Percentiles rank a stretch among this genome's conserved stretches.
phyloP scores from a whole-genome alignment of 2,888 invertebrate genomes.

The Apodemia zela region DNA sequence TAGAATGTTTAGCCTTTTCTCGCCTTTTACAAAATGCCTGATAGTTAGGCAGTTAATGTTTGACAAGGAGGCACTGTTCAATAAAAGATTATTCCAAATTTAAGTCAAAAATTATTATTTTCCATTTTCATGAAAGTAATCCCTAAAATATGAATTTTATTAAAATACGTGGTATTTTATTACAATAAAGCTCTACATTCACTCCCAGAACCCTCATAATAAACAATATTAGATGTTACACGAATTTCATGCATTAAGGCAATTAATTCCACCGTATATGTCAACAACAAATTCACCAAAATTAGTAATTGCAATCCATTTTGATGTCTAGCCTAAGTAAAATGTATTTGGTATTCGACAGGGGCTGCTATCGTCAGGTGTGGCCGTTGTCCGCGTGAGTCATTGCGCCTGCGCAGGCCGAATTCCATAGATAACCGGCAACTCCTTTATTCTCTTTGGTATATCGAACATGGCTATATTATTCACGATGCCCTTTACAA shows the following conservation, averaged over 20 bases:
- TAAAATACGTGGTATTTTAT: not conserved
- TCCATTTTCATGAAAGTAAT: too few relatives aligned
- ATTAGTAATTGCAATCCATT: constrained; percentile 12
- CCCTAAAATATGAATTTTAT: too few relatives aligned
- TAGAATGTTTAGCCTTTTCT: too few relatives aligned
- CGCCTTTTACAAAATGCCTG: too few relatives aligned
- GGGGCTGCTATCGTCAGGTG: constrained; percentile 68
- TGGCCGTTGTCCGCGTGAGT: constrained; percentile 62
- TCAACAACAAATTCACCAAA: constrained; percentile 6
- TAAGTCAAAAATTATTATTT: too few relatives aligned
- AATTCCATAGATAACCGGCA: constrained; percentile 72
- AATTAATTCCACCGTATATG: constrained; percentile 11
- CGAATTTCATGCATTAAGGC: constrained; percentile 2
- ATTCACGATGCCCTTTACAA: constrained; percentile 66
- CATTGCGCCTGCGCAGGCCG: constrained; percentile 54
- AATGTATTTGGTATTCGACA: constrained; percentile 58
- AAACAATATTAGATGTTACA: constrained; percentile 5
- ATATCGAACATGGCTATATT: constrained; percentile 55
- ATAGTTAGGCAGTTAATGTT: too few relatives aligned
- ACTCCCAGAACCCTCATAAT: not conserved
- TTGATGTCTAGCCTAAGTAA: constrained; percentile 31
- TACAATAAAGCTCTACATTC: not conserved
- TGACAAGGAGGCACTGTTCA: too few relatives aligned
- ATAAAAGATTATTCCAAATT: too few relatives aligned
- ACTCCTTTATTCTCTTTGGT: constrained; percentile 56